Conservation (phyloP, 2,113 vertebrate species). For the Sphaerodactylus townsendi region DNA sequence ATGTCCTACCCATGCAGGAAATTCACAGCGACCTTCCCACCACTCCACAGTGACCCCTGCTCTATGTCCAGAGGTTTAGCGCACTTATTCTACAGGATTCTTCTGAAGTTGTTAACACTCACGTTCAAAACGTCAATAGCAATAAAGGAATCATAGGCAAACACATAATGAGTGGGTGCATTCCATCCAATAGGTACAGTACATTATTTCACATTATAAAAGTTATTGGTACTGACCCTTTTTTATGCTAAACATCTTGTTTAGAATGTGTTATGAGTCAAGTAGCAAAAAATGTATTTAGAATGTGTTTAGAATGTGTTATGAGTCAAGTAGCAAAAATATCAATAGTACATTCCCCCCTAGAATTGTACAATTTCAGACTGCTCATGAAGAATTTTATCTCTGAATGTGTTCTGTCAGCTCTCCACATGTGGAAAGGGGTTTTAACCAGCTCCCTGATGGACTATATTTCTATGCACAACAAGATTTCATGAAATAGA, state of each 20-base stretch:
- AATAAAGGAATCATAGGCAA: too few species aligned
- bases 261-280: background rate
- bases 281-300: background rate
- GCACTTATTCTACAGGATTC: too few species aligned
- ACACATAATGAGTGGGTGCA: too few species aligned
- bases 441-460: background rate
- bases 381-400: background rate
- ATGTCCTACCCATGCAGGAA: too few species aligned
- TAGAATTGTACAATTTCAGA: background rate
- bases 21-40: too few species aligned
- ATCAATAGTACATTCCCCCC: background rate
- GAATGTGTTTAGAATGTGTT: background rate
- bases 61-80: too few species aligned
- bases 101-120: background rate
- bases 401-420: background rate
- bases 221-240: too few species aligned
- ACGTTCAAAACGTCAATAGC: background rate
- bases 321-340: background rate
- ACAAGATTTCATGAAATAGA: background rate
- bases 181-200: too few species aligned
- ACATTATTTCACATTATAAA: background rate
- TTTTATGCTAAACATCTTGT: background rate
- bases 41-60: too few species aligned
- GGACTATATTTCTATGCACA: background rate
- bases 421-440: background rate